Evolutionary conservation across 2,113 vertebrate genomes (phyloP).

Genomic region (Stomatorhinus ivindoensis): DNA sequence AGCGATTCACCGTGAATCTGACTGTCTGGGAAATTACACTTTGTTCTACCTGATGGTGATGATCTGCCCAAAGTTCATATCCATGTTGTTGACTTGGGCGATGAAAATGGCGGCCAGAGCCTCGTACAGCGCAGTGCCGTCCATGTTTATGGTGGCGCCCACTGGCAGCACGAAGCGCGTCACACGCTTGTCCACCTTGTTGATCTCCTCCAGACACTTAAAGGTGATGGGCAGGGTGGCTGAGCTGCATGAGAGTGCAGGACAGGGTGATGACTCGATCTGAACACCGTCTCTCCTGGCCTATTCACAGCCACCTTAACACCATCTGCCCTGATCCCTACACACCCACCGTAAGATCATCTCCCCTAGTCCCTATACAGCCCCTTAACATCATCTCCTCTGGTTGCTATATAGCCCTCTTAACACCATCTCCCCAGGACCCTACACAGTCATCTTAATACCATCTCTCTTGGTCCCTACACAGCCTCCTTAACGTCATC

Average conservation of each 20-base stretch:
- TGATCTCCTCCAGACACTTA: slow-evolving; percentile 92
- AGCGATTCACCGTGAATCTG: neutral
- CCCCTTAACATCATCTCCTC: neutral
- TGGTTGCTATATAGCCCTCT: neutral
- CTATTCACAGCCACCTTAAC: neutral
- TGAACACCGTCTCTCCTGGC: neutral
- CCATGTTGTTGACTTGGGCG: slow-evolving; percentile 93
- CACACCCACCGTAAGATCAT: neutral
- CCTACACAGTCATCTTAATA: neutral
- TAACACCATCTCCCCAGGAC: neutral
- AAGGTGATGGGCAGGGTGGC: slow-evolving; percentile 94
- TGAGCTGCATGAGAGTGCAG: slow-evolving; percentile 60
- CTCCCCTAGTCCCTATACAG: neutral
- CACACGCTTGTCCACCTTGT: slow-evolving; percentile 84
- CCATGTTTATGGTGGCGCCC: slow-evolving; percentile 96
- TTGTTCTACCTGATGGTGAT: slow-evolving; percentile 86
- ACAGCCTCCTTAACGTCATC: neutral
- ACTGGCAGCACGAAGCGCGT: slow-evolving; percentile 91
- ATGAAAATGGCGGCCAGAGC: slow-evolving; percentile 95
- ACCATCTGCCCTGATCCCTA: neutral
- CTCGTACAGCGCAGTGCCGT: slow-evolving; percentile 91
- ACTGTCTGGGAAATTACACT: neutral
- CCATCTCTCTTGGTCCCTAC: neutral
- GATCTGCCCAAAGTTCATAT: slow-evolving; percentile 95
- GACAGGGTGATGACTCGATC: neutral